phyloP scores from a whole-genome alignment of 2,113 vertebrate genomes.

The Sterna hirundo region DNA sequence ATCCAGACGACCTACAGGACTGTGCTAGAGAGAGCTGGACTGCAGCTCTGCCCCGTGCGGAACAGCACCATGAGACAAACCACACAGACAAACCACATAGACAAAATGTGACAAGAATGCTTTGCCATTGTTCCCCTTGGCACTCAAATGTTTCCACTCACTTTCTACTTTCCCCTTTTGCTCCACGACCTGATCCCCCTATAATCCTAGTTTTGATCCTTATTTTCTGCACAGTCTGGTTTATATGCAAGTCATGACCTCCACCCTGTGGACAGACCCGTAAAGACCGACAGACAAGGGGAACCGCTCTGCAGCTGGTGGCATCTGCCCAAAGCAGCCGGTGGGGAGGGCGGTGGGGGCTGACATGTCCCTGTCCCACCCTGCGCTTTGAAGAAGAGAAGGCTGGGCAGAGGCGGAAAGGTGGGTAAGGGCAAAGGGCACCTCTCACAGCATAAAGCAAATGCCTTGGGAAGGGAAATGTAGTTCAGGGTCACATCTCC shows the following conservation, averaged over 20 bases:
- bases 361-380: accelerated
- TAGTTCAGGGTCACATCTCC: background rate
- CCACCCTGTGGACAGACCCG: constrained; percentile 1
- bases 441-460: background rate
- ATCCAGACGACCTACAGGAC: background rate
- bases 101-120: background rate
- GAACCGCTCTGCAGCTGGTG: background rate
- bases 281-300: background rate
- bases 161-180: background rate
- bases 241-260: constrained; percentile 23
- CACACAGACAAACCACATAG: background rate
- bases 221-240: background rate
- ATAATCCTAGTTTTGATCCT: background rate
- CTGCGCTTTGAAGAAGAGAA: background rate
- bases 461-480: background rate
- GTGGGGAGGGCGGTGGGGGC: background rate
- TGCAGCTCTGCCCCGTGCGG: background rate
- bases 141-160: background rate
- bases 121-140: background rate
- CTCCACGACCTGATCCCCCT: background rate
- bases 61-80: background rate
- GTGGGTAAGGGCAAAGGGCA: background rate
- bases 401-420: background rate
- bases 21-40: background rate
- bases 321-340: background rate